Percentiles rank a stretch among this genome's conserved stretches.
Conservation (phyloP, 2,888 invertebrate species). For the Cantharis flavilabris region DNA sequence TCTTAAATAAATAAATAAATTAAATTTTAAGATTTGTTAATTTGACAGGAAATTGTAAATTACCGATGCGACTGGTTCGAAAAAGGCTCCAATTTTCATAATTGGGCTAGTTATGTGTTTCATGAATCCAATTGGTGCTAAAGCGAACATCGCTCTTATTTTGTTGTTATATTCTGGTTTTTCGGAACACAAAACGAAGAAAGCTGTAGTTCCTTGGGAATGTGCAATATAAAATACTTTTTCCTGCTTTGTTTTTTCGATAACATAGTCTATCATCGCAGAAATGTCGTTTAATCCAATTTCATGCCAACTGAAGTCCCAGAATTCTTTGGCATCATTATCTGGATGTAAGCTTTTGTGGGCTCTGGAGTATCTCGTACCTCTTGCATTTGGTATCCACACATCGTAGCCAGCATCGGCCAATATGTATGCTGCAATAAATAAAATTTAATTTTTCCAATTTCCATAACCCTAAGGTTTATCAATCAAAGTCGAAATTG, state of each 20-base stretch:
- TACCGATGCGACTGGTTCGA: background rate
- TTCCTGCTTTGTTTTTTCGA: slow-evolving; percentile 58
- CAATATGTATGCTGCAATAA: slow-evolving; percentile 56
- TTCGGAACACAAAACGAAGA: slow-evolving; percentile 60
- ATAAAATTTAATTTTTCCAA: background rate
- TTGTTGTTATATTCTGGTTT: slow-evolving; percentile 60
- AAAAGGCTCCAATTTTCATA: slow-evolving; percentile 14
- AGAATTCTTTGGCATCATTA: slow-evolving; percentile 28
- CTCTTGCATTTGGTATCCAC: slow-evolving; percentile 66
- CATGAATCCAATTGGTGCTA: slow-evolving; percentile 64
- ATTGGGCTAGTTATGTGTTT: slow-evolving; percentile 56
- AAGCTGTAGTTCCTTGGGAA: slow-evolving; percentile 64
- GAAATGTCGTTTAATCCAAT: slow-evolving; percentile 78
- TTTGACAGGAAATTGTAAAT: background rate
- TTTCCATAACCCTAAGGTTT: too few species aligned
- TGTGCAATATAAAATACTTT: slow-evolving; percentile 53
- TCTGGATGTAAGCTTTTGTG: slow-evolving; percentile 51
- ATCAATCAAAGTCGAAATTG: background rate
- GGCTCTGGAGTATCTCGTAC: slow-evolving; percentile 61
- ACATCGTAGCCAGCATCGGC: slow-evolving; percentile 55
- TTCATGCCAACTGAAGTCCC: slow-evolving; percentile 72
- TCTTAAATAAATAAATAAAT: background rate
- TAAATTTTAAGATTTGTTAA: background rate
- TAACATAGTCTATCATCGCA: slow-evolving; percentile 74
- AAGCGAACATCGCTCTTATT: slow-evolving; percentile 59